phyloP scores from a whole-genome alignment of 2,888 invertebrate genomes.

The Anthrax anthrax region DNA sequence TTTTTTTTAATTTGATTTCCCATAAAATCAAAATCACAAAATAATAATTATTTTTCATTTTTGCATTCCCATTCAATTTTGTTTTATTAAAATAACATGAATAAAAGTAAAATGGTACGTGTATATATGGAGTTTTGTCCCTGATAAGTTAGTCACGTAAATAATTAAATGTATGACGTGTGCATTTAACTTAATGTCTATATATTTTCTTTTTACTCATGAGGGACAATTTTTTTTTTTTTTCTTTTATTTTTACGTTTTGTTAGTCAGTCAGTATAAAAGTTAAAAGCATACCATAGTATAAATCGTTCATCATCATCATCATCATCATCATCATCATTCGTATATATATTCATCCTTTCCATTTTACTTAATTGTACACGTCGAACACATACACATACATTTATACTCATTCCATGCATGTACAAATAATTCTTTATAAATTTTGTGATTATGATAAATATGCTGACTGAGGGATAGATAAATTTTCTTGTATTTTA shows the following conservation, averaged over 20 bases:
- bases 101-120: too few relatives aligned
- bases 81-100: too few relatives aligned
- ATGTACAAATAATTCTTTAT: constrained; percentile 3
- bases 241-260: too few relatives aligned
- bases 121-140: background rate
- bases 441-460: constrained; percentile 13
- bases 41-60: background rate
- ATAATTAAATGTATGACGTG: constrained; percentile 37
- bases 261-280: too few relatives aligned
- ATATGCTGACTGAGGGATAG: constrained; percentile 10
- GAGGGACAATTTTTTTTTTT: constrained; percentile 1
- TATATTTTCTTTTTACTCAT: constrained; percentile 12
- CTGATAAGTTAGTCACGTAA: constrained; percentile 34
- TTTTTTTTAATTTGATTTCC: too few relatives aligned
- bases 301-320: too few relatives aligned
- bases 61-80: background rate
- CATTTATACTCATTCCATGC: background rate
- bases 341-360: too few relatives aligned
- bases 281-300: constrained; percentile 3
- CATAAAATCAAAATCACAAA: too few relatives aligned
- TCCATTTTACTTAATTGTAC: too few relatives aligned
- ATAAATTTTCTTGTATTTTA: too few relatives aligned
- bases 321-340: background rate
- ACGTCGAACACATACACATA: too few relatives aligned
- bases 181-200: constrained; percentile 18